These are phyloP conservation scores for Anguilla japonica DNA, from an alignment of 2,113 vertebrate genomes.

Conservation along the genomic window DNA sequence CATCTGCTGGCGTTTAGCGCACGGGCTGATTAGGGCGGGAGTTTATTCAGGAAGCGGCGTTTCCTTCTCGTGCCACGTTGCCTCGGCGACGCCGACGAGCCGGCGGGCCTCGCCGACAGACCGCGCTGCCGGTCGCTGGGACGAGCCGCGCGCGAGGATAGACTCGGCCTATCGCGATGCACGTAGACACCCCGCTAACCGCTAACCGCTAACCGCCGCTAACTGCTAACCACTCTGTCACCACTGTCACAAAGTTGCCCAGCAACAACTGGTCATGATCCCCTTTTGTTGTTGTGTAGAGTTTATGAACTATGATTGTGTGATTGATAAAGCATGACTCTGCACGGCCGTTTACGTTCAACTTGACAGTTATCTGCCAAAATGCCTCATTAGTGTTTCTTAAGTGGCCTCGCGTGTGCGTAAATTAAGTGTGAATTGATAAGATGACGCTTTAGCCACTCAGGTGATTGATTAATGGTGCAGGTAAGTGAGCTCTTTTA, in stretches of 20 bases:
- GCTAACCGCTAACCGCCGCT: not conserved
- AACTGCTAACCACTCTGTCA: not conserved
- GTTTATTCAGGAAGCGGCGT: constrained; percentile 4
- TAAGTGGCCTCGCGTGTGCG: not conserved
- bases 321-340: not conserved
- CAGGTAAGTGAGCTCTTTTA: not conserved
- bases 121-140: not conserved
- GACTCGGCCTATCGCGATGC: not conserved
- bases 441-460: not conserved
- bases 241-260: not conserved
- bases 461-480: constrained; percentile 2
- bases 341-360: not conserved
- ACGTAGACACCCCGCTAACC: not conserved
- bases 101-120: not conserved
- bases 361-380: not conserved
- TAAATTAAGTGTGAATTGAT: not conserved
- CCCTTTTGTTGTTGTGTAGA: not conserved
- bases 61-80: not conserved
- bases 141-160: not conserved
- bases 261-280: not conserved
- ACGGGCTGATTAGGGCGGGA: constrained; percentile 4
- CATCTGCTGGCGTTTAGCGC: not conserved
- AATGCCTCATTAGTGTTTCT: not conserved
- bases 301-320: not conserved
- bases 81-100: not conserved